A percentile compares a stretch with the other conserved stretches of the same genome.
Conservation (phyloP, 2,888 invertebrate species). For the Cantharis lateralis region DNA sequence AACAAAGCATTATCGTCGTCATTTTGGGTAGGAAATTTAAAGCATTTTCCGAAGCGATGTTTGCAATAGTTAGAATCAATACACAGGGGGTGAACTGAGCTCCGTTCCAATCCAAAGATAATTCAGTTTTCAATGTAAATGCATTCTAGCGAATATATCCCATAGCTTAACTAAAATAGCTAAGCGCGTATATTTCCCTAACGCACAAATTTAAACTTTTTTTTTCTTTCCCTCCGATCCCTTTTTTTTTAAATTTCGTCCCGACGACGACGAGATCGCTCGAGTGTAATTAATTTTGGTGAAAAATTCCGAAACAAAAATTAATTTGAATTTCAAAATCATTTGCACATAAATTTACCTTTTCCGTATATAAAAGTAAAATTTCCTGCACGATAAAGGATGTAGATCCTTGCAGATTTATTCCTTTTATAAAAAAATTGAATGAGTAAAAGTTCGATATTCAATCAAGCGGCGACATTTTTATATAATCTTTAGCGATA, state of each 20-base stretch:
- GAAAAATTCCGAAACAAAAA: not conserved
- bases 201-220: not conserved
- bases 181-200: not conserved
- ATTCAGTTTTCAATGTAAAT: slow-evolving; percentile 37
- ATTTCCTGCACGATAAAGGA: not conserved
- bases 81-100: slow-evolving; percentile 32
- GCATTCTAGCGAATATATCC: slow-evolving; percentile 26
- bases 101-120: slow-evolving; percentile 38
- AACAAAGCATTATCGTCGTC: not conserved
- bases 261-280: not conserved
- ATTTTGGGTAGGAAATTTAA: slow-evolving; percentile 31
- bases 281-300: not conserved
- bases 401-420: not conserved
- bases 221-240: not conserved
- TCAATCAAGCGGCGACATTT: not conserved
- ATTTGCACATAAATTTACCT: not conserved
- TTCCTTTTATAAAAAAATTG: not conserved
- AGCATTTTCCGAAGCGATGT: slow-evolving; percentile 41
- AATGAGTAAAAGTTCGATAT: not conserved
- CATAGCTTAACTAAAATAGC: not conserved
- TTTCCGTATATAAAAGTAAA: not conserved
- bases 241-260: not conserved
- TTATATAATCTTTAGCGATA: not conserved
- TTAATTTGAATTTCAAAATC: not conserved
- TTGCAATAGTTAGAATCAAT: slow-evolving; percentile 40